Base-by-base conservation (phyloP, 2,888 invertebrate species). In the Drosophila meridionalis region DNA sequence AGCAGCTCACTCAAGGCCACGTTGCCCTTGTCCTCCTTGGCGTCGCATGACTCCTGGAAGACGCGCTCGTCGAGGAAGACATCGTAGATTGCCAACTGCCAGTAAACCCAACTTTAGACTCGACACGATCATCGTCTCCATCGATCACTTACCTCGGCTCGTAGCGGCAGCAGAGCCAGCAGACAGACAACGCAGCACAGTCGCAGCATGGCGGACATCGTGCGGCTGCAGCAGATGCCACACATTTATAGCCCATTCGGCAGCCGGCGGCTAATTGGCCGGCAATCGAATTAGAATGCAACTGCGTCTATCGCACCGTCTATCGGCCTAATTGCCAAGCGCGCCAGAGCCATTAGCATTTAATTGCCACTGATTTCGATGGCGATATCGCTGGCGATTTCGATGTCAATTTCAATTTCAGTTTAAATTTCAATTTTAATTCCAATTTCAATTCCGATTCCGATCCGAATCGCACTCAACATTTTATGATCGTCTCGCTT, bases 21-120 rank as follows among this genome's bases (percentile, higher is more conserved):
- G 28, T 82, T 60, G 14, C 78, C 84, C 11, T 9, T 32, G 43
- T 72, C 55, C 0, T 78, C 76, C 2, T 42, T n/a, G 9, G 26
- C 34, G 28, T 30, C 28, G 20, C 84, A 85, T 3, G 32, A 6
- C 5, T 62, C 12, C 0, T 63, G 7, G 34, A 82, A 12, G n/a
- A 50, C 8, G 7, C 52, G 67, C n/a, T 87, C 84, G 56, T 82
- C 70, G 14, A 28, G 26, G 4, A 71, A n/a, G 11, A 85, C 1
- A 9, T 74, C 73, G 60, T 73, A 84, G 36, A 38, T 62, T n/a
- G n/a, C 26, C 11, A 52, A 42, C 79, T 81, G 40, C 11, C n/a
- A 26, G 12, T 20, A 9, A 3, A 28, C 3, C 0, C 3, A 8
- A 40, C 7, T 4, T 26, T 3, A 34, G 20, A 20, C 20, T 20